Base-by-base conservation (phyloP, 2,113 vertebrate species). In the Panthera leo region DNA sequence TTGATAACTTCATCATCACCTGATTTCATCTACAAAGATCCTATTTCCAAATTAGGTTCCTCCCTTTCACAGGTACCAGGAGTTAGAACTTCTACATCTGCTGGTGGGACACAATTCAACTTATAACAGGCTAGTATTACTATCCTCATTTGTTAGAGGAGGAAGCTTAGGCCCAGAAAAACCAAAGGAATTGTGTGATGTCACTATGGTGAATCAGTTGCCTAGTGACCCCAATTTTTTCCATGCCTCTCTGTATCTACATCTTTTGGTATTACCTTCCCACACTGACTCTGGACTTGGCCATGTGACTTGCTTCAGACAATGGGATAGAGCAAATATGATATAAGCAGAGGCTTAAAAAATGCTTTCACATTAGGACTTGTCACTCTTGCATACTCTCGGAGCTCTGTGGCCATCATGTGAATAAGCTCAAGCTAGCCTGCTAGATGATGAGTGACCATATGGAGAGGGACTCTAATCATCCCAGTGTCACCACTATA, bases 101-200 rank as follows among this genome's bases (percentile, higher is more conserved):
- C 29, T 6, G 5, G 12, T 25, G 12, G 19, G 31, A 71, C 16
- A 79, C 18, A 92, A 87, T 25, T 71, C 27, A 73, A 93, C 7
- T 39, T 68, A 51, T 7, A 82, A 48, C 11, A 75, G 18, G 13
- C 53, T 67, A 84, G 2, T 36, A 34, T 51, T 48, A 86, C n/a
- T 51, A 42, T 67, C 23, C 45, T 16, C 29, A 42, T 34, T 55
- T 89, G 90, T 86, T 85, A 27, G 39, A 88, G 23, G 45, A 86
- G n/a, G 58, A 94, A 91, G 73, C 18, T 19, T 39, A 78, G 12
- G 10, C 34, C 83, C 48, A 97, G 18, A 68, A 68, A 92, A 97
- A 87, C 31, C 51, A 94, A 55, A 12, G 2, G 51, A 58, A 71
- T 67, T 65, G 13, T 82, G 12, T 85, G 42, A 68, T 12, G n/a